Conservation (phyloP, 64 coral and sea anemone species). For the Pocillopora verrucosa region DNA sequence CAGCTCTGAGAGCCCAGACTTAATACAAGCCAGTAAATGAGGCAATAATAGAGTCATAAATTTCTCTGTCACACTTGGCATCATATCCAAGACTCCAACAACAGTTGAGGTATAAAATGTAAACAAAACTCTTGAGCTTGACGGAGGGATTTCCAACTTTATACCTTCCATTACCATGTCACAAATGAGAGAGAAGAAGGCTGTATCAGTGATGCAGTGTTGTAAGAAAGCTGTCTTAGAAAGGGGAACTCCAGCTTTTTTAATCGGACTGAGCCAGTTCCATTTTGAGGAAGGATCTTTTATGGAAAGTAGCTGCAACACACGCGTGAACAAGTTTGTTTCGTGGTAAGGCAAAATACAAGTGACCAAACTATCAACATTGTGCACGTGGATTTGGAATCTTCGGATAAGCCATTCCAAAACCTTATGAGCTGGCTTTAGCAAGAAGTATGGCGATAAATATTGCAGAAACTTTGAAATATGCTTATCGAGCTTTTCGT, state of each 20-base stretch:
- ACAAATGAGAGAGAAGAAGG: constrained; percentile 73
- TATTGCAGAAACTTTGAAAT: constrained; percentile 71
- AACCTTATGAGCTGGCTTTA: constrained; percentile 92
- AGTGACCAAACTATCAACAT: constrained; percentile 68
- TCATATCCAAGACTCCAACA: constrained; percentile 75
- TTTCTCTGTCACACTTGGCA: constrained; percentile 76
- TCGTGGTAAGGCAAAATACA: constrained; percentile 93
- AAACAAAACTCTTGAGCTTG: constrained; percentile 75
- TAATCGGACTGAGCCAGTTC: constrained; percentile 83
- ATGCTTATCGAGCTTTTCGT: constrained; percentile 75
- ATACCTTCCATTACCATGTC: constrained; percentile 66
- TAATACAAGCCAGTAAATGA: constrained; percentile 71
- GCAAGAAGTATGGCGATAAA: constrained; percentile 92
- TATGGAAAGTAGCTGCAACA: constrained; percentile 82
- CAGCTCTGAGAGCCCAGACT: constrained; percentile 66
- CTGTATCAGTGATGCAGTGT: constrained; percentile 73
- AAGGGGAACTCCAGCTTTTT: constrained; percentile 77
- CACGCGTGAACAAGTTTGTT: constrained; percentile 88
- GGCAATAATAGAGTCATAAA: constrained; percentile 71
- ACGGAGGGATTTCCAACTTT: constrained; percentile 45
- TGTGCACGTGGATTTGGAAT: constrained; percentile 73
- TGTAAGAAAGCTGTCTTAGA: constrained; percentile 79
- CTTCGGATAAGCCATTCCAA: constrained; percentile 97
- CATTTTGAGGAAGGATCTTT: constrained; percentile 71
- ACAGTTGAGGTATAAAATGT: constrained; percentile 94